Conservation (phyloP, 1,140 invertebrate species). For the Cotesia typhae region DNA sequence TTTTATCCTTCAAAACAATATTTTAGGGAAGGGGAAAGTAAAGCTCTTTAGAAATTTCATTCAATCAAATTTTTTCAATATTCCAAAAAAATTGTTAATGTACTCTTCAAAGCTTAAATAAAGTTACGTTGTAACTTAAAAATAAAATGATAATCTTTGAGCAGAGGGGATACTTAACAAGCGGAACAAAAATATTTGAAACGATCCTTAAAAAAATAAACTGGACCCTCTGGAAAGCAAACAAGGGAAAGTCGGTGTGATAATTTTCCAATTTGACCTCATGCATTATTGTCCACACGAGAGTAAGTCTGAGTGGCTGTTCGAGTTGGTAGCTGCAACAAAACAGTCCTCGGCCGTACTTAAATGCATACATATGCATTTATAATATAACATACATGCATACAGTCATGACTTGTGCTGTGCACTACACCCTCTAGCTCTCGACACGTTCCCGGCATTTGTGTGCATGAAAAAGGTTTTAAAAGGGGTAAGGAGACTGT, state of each 20-base stretch:
- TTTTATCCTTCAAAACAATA: no score
- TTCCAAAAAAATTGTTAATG: no score
- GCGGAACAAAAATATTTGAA: background rate
- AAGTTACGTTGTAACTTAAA: no score
- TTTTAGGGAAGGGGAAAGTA: no score
- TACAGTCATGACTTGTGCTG: background rate
- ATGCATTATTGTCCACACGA: conserved; percentile 57
- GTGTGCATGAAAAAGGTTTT: background rate
- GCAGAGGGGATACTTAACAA: background rate
- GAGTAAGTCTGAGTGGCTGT: conserved; percentile 16
- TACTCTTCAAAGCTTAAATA: no score
- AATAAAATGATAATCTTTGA: no score
- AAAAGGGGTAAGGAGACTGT: background rate
- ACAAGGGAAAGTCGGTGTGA: conserved; percentile 55
- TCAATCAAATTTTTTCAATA: no score
- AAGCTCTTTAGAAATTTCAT: no score
- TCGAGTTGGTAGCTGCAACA: background rate
- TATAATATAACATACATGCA: background rate
- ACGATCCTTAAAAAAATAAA: conserved; percentile 36
- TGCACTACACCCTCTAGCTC: background rate
- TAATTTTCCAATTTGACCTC: conserved; percentile 66
- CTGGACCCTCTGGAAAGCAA: background rate
- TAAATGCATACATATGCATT: no score
- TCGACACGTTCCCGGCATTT: conserved; percentile 11
- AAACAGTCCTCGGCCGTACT: no score